Conservation (phyloP, 2,113 vertebrate genomes). For the Lichenostomus cassidix region DNA sequence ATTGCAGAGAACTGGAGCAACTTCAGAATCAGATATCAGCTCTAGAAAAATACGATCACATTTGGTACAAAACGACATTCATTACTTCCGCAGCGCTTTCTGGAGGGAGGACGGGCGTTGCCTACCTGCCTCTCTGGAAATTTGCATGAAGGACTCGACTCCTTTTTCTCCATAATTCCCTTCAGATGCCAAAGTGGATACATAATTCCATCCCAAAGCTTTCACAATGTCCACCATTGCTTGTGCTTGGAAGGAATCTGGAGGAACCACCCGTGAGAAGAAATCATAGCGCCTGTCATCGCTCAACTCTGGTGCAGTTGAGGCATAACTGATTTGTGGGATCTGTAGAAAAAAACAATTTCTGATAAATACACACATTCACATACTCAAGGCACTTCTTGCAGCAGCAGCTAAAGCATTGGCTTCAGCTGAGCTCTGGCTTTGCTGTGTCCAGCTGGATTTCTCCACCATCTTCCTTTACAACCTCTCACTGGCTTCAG, state of each 20-base stretch:
- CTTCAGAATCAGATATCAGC: not conserved
- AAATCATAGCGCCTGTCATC: constrained; percentile 97
- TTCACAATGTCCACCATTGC: constrained; percentile 99
- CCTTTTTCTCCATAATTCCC: constrained; percentile 98
- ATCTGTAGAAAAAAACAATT: constrained; percentile 82
- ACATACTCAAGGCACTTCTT: constrained; percentile 12
- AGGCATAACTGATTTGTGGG: constrained; percentile 98
- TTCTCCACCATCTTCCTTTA: not conserved
- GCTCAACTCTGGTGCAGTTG: constrained; percentile 95
- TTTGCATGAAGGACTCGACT: constrained; percentile 95
- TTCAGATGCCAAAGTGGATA: constrained; percentile 95
- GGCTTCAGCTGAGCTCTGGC: not conserved
- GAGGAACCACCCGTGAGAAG: constrained; percentile 98
- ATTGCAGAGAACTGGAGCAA: not conserved
- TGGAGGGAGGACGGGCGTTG: not conserved
- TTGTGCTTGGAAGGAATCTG: constrained; percentile 97
- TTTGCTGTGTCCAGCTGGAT: not conserved
- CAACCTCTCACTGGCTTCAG: not conserved
- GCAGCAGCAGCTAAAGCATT: constrained; percentile 6
- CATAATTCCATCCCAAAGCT: constrained; percentile 94
- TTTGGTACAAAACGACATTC: not conserved
- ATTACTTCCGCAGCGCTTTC: not conserved
- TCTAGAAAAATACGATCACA: not conserved
- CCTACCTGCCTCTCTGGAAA: constrained; percentile 97
- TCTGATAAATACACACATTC: constrained; percentile 58